A percentile compares a stretch with the other conserved stretches of the same genome.
phyloP scores from a whole-genome alignment of 2,113 vertebrate species.

The Gorsachius goisagi region DNA sequence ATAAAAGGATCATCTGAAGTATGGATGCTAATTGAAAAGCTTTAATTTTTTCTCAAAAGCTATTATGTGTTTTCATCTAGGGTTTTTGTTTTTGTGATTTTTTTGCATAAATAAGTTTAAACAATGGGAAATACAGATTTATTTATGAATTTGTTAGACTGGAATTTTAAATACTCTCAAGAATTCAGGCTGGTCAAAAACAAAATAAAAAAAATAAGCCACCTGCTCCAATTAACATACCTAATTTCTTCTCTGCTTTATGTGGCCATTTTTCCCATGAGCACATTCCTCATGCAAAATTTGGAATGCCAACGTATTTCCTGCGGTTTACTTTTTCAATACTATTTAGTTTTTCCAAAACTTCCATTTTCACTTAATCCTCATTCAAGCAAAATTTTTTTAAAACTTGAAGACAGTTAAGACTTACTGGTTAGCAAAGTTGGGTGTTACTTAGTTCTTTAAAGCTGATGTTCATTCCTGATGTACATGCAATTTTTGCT shows the following conservation, averaged over 20 bases:
- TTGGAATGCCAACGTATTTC: fast-evolving
- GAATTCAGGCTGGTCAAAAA: background rate
- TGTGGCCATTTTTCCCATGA: background rate
- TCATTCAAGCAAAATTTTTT: background rate
- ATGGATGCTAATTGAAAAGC: constrained; percentile 13
- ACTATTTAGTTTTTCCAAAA: background rate
- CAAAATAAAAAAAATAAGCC: background rate
- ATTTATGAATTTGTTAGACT: constrained; percentile 16
- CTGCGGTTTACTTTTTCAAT: background rate
- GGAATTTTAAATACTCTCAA: constrained; percentile 20
- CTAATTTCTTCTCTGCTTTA: background rate
- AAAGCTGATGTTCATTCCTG: background rate
- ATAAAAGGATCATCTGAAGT: constrained; percentile 34
- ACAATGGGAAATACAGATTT: constrained; percentile 12
- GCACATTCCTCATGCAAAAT: background rate
- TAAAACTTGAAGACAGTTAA: background rate
- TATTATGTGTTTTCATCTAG: background rate
- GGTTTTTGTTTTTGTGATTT: background rate
- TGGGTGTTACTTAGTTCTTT: background rate
- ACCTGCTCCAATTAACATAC: constrained; percentile 22
- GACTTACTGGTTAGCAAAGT: background rate
- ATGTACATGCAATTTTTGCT: background rate
- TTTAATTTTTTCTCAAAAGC: constrained; percentile 2
- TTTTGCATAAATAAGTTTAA: constrained; percentile 28
- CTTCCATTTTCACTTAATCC: background rate